Conservation (phyloP, 2,797 vertebrate genomes). For the Ceryle rudis region DNA sequence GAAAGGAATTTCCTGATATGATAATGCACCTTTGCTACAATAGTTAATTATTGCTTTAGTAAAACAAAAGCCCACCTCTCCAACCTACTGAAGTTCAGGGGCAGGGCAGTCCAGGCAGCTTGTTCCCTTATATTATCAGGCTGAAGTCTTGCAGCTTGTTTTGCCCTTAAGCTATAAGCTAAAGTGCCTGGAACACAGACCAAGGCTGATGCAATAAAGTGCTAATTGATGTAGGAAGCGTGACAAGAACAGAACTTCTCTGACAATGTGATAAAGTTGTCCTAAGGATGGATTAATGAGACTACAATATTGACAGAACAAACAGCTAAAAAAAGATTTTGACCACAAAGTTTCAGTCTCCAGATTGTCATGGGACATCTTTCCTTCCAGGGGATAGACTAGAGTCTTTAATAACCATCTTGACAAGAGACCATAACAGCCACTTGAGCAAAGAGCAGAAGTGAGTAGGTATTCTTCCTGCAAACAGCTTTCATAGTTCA, state of each 20-base stretch:
- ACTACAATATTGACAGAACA: not conserved
- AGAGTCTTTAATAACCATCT: not conserved
- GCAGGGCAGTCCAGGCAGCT: constrained; percentile 19
- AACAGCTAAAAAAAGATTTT: not conserved
- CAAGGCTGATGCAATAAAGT: constrained; percentile 73
- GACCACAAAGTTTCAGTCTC: constrained; percentile 6
- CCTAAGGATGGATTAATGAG: not conserved
- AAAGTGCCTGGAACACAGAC: constrained; percentile 56
- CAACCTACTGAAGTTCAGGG: constrained; percentile 7
- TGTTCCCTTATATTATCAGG: not conserved
- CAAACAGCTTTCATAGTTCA: not conserved
- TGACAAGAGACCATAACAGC: not conserved
- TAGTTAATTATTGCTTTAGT: constrained; percentile 68
- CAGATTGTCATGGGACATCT: constrained; percentile 56
- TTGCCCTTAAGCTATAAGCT: not conserved
- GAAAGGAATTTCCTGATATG: constrained; percentile 45
- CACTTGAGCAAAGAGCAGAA: constrained; percentile 6
- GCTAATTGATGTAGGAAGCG: constrained; percentile 51
- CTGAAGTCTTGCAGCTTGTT: constrained; percentile 38
- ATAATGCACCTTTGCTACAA: constrained; percentile 55
- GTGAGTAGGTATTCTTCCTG: not conserved
- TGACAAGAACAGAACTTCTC: not conserved
- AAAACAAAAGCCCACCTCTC: not conserved
- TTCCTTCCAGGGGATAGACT: not conserved
- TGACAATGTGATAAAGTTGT: not conserved